Evolutionary conservation across 2,888 invertebrate genomes (phyloP), one percentile per base, ranked within the genome.

Genomic region (Conus canariensis): DNA sequence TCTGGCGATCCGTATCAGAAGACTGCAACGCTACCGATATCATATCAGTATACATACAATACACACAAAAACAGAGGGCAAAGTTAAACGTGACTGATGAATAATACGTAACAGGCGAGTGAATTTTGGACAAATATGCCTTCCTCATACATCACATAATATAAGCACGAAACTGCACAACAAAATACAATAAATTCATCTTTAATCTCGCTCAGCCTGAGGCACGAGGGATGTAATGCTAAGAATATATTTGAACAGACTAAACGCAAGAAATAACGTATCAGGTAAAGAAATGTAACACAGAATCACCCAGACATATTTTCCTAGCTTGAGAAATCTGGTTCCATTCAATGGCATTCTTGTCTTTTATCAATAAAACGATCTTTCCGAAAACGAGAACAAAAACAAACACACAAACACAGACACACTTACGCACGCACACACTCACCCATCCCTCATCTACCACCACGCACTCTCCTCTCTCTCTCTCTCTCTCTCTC

Each of bases 401-500:
- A 30, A 30, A 30, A 30, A 30, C 30, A 30, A 30, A 30, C 14
- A 80, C 80, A 80, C 45, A 30, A 5, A 80, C 80, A 25, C 25
- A n/a, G n/a, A n/a, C n/a, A n/a, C n/a, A n/a, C n/a, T n/a, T n/a
- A 77, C 25, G 25, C 77, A 77, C 70, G 8, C 70, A 70, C 70
- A 70, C 60, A 64, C 3, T 64, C 12, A 10, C 3, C 70, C 22
- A 12, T 22, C 70, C 22, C 70, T 22, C 70, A 70, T 70, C 22
- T 22, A 7, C 19, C 22, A 12, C 22, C 4, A 1, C 70, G 1
- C 22, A 0, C 3, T 3, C 0, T 7, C 8, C 70, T 70, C 22
- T 70, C 70, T 70, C 70, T 70, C 82, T 25, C 10, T 82, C 82
- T 82, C 82, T 82, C 82, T 82, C 82, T 82, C 10, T 82, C 82